phyloP scores from a whole-genome alignment of 2,113 vertebrate genomes.

The Grammomys surdaster region DNA sequence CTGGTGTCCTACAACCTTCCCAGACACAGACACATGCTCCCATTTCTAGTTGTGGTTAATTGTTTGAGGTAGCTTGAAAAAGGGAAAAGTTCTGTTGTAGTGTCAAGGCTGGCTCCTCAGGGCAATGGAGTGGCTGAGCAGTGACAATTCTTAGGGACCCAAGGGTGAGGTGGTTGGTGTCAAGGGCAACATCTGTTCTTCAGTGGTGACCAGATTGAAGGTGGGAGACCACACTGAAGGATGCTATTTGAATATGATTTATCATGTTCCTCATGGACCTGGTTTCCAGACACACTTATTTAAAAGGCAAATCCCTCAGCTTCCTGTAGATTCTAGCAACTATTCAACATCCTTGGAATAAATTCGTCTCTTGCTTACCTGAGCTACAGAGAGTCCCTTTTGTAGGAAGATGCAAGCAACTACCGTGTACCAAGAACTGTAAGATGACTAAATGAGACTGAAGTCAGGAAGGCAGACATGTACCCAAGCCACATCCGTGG shows the following conservation, averaged over 20 bases:
- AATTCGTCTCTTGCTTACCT: neutral
- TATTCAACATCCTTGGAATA: neutral
- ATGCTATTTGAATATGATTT: neutral
- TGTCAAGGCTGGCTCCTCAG: neutral
- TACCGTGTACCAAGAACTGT: neutral
- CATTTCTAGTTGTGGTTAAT: neutral
- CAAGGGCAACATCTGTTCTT: neutral
- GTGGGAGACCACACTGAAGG: neutral
- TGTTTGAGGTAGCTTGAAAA: neutral
- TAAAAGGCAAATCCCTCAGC: neutral
- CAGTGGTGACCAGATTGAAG: no score
- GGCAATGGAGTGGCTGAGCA: no score
- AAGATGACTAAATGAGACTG: neutral
- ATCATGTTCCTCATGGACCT: neutral
- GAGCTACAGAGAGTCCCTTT: neutral
- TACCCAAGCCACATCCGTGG: neutral
- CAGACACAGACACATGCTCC: neutral
- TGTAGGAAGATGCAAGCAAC: neutral
- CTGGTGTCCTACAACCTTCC: neutral
- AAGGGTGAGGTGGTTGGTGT: neutral
- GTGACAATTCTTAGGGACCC: fast-evolving
- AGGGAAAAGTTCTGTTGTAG: neutral
- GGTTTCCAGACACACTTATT: neutral
- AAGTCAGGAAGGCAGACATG: neutral
- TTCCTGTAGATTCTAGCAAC: neutral